phyloP scores from a whole-genome alignment of 2,113 vertebrate genomes.

The Dascyllus trimaculatus region DNA sequence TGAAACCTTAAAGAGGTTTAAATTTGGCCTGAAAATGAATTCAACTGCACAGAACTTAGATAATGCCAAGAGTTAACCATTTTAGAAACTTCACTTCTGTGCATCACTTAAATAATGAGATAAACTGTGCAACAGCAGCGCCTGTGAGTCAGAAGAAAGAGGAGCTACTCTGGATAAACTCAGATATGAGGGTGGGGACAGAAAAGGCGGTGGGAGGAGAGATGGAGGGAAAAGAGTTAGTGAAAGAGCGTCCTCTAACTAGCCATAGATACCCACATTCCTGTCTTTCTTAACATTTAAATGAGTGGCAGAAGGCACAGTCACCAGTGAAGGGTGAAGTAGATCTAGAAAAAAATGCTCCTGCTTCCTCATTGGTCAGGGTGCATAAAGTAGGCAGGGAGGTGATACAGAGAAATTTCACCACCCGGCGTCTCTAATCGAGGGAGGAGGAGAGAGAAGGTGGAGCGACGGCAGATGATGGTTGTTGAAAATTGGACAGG shows the following conservation, averaged over 20 bases:
- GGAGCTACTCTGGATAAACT: background rate
- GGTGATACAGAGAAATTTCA: background rate
- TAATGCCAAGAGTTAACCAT: background rate
- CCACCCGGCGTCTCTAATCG: background rate
- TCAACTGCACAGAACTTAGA: background rate
- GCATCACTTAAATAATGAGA: background rate
- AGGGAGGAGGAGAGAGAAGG: background rate
- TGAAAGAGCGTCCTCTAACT: background rate
- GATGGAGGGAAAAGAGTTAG: background rate
- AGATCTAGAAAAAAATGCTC: slow-evolving; percentile 29
- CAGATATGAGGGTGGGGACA: slow-evolving; percentile 17
- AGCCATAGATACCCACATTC: slow-evolving; percentile 16
- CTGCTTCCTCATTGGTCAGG: slow-evolving; percentile 42
- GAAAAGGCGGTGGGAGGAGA: background rate
- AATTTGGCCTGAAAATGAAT: too few relatives aligned
- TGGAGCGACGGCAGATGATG: background rate
- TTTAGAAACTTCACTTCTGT: too few relatives aligned
- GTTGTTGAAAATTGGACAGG: slow-evolving; percentile 18
- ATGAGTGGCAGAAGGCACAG: background rate
- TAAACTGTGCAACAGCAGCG: background rate
- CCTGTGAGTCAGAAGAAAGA: background rate
- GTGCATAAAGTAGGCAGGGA: slow-evolving; percentile 4
- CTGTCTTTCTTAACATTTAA: slow-evolving; percentile 12
- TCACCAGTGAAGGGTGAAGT: slow-evolving; percentile 1
- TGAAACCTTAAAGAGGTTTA: too few relatives aligned